Percentiles rank a stretch among this genome's conserved stretches.
phyloP scores from a whole-genome alignment of 2,888 invertebrate genomes.

The Thyatira batis region DNA sequence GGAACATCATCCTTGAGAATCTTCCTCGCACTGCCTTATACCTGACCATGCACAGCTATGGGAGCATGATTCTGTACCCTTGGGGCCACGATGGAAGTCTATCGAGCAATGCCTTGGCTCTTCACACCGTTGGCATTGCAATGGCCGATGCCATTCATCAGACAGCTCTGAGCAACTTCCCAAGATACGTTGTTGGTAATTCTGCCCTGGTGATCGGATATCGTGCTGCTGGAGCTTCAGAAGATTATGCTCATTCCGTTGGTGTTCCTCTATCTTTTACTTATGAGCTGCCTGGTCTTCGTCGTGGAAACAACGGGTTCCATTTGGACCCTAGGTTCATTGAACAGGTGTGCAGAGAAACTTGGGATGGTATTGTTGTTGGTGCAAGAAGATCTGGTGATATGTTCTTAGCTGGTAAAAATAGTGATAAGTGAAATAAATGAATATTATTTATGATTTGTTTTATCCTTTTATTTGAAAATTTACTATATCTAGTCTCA shows the following conservation, averaged over 20 bases:
- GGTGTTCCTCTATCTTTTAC: conserved; percentile 84
- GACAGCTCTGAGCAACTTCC: conserved; percentile 53
- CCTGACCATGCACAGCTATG: conserved; percentile 88
- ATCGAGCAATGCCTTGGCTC: conserved; percentile 71
- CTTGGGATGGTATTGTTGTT: conserved; percentile 81
- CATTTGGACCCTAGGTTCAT: conserved; percentile 81
- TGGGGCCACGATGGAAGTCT: conserved; percentile 84
- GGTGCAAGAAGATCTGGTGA: conserved; percentile 63
- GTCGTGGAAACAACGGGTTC: conserved; percentile 72
- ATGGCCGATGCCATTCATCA: conserved; percentile 66
- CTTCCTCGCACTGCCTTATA: conserved; percentile 83
- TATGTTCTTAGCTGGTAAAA: conserved; percentile 23
- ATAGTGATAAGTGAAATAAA: neutral
- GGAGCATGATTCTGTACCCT: conserved; percentile 85
- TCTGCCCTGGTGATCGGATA: conserved; percentile 77
- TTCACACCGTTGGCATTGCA: conserved; percentile 66
- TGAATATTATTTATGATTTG: neutral
- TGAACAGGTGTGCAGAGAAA: conserved; percentile 79
- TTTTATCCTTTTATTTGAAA: no score
- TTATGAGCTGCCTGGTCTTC: conserved; percentile 84
- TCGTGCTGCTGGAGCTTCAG: conserved; percentile 83
- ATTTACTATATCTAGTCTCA: no score
- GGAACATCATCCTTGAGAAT: conserved; percentile 79
- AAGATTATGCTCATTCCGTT: conserved; percentile 84
- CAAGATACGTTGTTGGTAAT: conserved; percentile 79